Conservation (phyloP, 2,113 vertebrate species). For the Silurus asotus region DNA sequence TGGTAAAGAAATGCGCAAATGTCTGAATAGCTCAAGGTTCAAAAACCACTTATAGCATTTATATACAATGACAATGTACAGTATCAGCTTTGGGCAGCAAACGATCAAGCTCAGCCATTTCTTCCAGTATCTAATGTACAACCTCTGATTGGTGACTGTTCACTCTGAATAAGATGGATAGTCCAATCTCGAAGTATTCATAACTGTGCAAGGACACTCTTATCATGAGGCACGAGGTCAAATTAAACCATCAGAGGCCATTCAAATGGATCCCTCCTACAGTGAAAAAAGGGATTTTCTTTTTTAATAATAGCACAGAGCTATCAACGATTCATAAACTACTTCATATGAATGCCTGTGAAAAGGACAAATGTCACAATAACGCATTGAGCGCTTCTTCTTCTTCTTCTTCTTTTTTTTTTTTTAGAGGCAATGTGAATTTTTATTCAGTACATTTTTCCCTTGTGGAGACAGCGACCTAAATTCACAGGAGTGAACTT, state of each 20-base stretch:
- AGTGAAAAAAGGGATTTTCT: neutral
- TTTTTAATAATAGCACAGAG: neutral
- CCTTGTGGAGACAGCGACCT: conserved; percentile 40
- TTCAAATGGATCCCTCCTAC: neutral
- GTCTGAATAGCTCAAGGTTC: conserved; percentile 38
- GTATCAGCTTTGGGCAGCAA: conserved; percentile 26
- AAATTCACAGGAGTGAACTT: conserved; percentile 31
- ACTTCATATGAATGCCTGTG: conserved; percentile 9
- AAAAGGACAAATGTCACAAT: conserved; percentile 41
- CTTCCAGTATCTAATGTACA: conserved; percentile 41
- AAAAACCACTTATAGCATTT: conserved; percentile 39
- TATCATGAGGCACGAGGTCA: conserved; percentile 37
- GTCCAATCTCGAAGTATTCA: conserved; percentile 27
- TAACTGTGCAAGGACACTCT: conserved; percentile 42
- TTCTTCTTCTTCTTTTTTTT: neutral
- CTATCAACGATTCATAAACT: conserved; percentile 22
- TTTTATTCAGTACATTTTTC: conserved; percentile 28
- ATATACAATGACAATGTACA: conserved; percentile 44
- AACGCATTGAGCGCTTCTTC: conserved; percentile 5
- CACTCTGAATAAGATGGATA: conserved; percentile 54
- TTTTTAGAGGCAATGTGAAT: neutral
- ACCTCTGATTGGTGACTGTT: conserved; percentile 47
- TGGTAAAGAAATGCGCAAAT: neutral
- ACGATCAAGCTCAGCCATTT: conserved; percentile 51
- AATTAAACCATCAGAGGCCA: conserved; percentile 27